Conservation (phyloP, 2,888 invertebrate genomes). For the Lasioglossum morio region DNA sequence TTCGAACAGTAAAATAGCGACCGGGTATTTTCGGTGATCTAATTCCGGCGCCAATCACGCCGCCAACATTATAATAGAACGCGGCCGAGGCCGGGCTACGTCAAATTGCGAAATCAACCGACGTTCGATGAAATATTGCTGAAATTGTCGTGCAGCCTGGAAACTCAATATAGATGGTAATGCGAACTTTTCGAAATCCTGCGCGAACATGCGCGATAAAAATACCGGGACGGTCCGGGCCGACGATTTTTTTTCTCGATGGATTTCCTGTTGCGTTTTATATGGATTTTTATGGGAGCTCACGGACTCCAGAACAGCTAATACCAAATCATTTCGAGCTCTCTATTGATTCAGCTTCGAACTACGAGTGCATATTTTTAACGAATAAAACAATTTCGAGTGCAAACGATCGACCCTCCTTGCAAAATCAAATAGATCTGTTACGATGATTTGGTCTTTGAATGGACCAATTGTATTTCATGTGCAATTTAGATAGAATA, state of each 20-base stretch:
- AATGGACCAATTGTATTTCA: not conserved
- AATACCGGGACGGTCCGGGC: not conserved
- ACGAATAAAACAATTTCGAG: not conserved
- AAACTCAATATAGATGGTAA: constrained; percentile 49
- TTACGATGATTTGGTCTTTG: not conserved
- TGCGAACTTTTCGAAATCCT: constrained; percentile 13
- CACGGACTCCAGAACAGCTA: not conserved
- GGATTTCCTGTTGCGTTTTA: not conserved
- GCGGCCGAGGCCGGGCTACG: not conserved
- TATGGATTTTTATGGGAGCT: constrained; percentile 10
- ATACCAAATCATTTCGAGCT: not conserved
- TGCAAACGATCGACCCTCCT: not conserved
- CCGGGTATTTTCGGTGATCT: not conserved
- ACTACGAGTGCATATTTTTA: too few species aligned
- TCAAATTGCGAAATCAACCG: constrained; percentile 29
- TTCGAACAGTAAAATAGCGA: not conserved
- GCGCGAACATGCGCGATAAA: not conserved
- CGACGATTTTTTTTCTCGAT: not conserved
- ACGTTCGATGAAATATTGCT: constrained; percentile 36
- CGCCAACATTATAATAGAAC: constrained; percentile 1
- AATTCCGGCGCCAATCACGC: not conserved
- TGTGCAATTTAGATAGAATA: not conserved
- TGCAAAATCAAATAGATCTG: not conserved
- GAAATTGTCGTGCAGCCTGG: constrained; percentile 29
- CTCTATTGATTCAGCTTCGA: not conserved